A percentile compares a stretch with the other conserved stretches of the same genome.
Conservation (phyloP, 1,140 invertebrate genomes). For the Temnothorax nylanderi region DNA sequence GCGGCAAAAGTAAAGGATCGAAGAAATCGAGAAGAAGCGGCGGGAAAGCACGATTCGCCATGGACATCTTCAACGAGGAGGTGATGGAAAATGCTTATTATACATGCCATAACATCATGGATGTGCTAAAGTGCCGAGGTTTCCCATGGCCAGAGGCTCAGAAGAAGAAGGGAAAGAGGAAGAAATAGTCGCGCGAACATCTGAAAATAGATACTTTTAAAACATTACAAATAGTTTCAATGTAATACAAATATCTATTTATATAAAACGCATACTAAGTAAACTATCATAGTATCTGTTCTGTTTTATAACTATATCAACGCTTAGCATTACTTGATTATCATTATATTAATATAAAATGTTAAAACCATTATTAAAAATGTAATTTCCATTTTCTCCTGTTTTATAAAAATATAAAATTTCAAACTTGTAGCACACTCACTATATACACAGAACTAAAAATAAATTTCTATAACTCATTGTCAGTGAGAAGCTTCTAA, state of each 20-base stretch:
- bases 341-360: not conserved
- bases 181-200: slow-evolving; percentile 79
- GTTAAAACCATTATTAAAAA: not conserved
- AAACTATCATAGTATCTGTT: not conserved
- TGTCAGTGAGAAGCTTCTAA: not conserved
- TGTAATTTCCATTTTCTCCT: not conserved
- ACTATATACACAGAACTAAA: not conserved
- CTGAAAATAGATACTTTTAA: not conserved
- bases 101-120: slow-evolving; percentile 95
- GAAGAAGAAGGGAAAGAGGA: slow-evolving; percentile 91
- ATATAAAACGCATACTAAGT: not conserved
- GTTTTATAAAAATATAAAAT: slow-evolving; percentile 4
- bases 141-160: slow-evolving; percentile 94
- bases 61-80: slow-evolving; percentile 94
- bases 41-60: slow-evolving; percentile 88
- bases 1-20: slow-evolving; percentile 83
- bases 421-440: not conserved
- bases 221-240: not conserved
- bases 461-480: not conserved
- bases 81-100: slow-evolving; percentile 96
- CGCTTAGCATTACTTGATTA: not conserved
- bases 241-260: slow-evolving; percentile 16
- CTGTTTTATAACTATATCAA: not conserved
- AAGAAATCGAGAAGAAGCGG: slow-evolving; percentile 86
- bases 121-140: slow-evolving; percentile 90